Conservation (phyloP, 92 coral and sea anemone genomes). For the Nematostella vectensis region DNA sequence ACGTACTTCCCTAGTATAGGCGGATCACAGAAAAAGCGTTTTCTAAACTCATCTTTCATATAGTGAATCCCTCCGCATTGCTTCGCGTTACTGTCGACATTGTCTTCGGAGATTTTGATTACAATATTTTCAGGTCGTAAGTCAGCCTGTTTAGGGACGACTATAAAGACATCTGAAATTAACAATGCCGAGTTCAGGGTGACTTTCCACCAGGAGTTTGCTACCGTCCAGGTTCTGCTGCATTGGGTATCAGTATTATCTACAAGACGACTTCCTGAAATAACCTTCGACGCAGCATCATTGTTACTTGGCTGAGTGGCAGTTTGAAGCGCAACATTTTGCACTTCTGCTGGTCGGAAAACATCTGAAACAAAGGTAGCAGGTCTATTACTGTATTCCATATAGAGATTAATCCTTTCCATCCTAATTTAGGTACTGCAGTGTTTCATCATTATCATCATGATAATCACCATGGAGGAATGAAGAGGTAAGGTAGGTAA, state of each 20-base stretch:
- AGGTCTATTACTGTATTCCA: too few species aligned
- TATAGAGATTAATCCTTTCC: too few species aligned
- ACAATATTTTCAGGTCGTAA: neutral
- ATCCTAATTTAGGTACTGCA: too few species aligned
- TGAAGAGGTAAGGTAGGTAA: too few species aligned
- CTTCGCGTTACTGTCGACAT: neutral
- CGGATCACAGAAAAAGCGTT: conserved; percentile 5
- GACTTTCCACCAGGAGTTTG: conserved; percentile 10
- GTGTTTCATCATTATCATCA: too few species aligned
- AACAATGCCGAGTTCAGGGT: conserved; percentile 2
- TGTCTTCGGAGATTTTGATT: conserved; percentile 4
- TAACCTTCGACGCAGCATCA: neutral
- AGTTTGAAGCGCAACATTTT: conserved; percentile 4
- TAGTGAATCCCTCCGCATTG: conserved; percentile 2
- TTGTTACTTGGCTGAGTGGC: neutral
- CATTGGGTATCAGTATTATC: too few species aligned
- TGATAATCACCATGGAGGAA: too few species aligned
- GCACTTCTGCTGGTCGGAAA: conserved; percentile 9
- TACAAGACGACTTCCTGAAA: too few species aligned
- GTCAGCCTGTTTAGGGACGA: too few species aligned
- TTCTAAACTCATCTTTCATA: conserved; percentile 1
- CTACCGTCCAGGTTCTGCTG: too few species aligned
- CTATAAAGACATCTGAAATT: conserved; percentile 20
- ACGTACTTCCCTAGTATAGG: conserved; percentile 9
- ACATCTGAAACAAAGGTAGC: conserved; percentile 9